Evolutionary conservation across 2,113 vertebrate species (phyloP), one percentile per base, ranked within the genome.

Genomic region (Silurus asotus): DNA sequence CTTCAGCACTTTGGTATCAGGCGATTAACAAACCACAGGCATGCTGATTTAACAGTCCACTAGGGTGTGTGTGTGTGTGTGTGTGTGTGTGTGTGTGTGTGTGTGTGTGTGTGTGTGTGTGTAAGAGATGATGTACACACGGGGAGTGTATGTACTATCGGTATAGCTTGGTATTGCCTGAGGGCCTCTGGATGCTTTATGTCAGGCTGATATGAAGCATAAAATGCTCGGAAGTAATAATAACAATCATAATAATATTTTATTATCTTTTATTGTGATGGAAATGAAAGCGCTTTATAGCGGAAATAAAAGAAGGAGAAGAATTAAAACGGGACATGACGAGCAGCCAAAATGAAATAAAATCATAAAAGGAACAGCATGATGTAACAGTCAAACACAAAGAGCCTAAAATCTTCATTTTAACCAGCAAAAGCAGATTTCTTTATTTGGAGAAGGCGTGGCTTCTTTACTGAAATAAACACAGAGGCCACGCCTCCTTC

Each of bases 1-100:
- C 28, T 25, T 56, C 81, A 45, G 64, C 48, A 23, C 64, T 37
- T 37, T 70, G 61, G 51, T 83, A 55, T 83, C 49, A 83, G 25
- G 81, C 64, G 65, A 83, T 83, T 83, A 83, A 17, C 64, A 83
- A 83, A 83, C 64, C n/a, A 19, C 51, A 56, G 64, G 81, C 64
- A 70, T 70, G 51, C 53, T 56, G 51, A 17, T 78, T 56, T 78
- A 56, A 77, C 51, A 77, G 74, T 77, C 51, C 51, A 55, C 74
- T 6, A 55, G 74, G 6, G 74, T 53, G 19, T 76, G 20, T 77
- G 11, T 56, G n/a, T 77, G n/a, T 56, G 51, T 75, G 72, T 81
- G 69, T 72, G 70, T 78, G 81, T 82, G 64, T 69, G 81, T 37
- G 62, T 70, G 64, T 56, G 81, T 72, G 17, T 72, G 53, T 58